Conservation (phyloP, 2,113 vertebrate genomes). For the Bagarius yarrelli region DNA sequence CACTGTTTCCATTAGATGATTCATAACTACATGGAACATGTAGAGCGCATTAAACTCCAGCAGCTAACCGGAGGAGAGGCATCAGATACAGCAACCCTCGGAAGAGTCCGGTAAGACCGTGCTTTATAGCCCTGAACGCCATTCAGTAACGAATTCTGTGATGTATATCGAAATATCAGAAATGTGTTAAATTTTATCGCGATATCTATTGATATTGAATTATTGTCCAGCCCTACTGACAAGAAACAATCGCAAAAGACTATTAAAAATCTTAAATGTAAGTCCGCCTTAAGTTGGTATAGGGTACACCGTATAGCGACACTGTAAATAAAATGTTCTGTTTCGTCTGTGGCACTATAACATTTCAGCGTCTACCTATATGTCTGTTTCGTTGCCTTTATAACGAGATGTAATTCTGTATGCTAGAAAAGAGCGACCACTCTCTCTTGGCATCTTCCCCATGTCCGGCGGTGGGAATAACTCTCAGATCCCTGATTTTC, state of each 20-base stretch:
- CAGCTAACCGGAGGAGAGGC: conserved; percentile 71
- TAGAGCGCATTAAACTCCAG: conserved; percentile 92
- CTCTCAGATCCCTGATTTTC: conserved; percentile 75
- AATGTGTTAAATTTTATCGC: too few species aligned
- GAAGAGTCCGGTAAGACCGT: conserved; percentile 65
- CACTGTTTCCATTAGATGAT: conserved; percentile 82
- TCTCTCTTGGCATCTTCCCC: conserved; percentile 90
- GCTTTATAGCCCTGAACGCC: background rate
- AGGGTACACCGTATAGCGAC: background rate
- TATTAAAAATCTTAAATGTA: too few species aligned
- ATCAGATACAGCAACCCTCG: conserved; percentile 56
- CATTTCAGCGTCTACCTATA: background rate
- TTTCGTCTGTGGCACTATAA: background rate
- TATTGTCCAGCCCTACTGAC: too few species aligned
- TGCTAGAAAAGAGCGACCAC: conserved; percentile 89
- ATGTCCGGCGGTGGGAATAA: conserved; percentile 73
- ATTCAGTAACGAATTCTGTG: background rate
- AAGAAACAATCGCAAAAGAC: too few species aligned
- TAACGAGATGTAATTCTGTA: conserved; percentile 5
- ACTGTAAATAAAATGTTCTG: background rate
- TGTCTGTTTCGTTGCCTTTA: background rate
- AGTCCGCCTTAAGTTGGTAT: too few species aligned
- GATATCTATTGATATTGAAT: too few species aligned
- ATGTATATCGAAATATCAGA: too few species aligned
- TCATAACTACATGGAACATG: conserved; percentile 96